phyloP scores from a whole-genome alignment of 2,113 vertebrate genomes.

The Diphyllodes magnificus region DNA sequence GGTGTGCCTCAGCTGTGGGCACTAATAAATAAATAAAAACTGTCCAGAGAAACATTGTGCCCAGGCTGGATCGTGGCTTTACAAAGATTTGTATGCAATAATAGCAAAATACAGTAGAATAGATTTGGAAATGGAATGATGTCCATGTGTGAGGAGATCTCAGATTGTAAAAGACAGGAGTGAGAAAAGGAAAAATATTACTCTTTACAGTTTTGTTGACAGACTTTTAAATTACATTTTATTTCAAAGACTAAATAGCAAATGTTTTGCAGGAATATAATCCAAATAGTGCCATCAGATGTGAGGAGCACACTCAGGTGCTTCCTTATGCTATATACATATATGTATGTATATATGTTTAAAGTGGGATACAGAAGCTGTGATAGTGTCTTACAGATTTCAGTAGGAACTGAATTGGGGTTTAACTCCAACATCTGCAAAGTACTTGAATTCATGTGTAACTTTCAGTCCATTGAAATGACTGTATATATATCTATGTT shows the following conservation, averaged over 20 bases:
- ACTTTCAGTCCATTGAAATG: neutral
- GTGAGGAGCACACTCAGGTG: neutral
- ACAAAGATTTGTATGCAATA: neutral
- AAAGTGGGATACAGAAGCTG: neutral
- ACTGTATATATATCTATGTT: neutral
- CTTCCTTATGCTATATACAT: neutral
- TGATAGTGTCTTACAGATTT: neutral
- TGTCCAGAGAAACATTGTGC: neutral
- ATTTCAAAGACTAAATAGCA: neutral
- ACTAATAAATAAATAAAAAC: neutral
- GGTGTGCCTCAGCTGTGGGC: neutral
- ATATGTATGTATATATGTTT: neutral
- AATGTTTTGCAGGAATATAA: neutral
- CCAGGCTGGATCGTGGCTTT: neutral
- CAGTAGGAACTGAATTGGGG: neutral
- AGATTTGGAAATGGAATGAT: neutral
- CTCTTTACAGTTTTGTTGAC: neutral
- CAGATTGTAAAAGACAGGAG: neutral
- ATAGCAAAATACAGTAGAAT: neutral
- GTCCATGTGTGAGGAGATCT: neutral
- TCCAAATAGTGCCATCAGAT: neutral
- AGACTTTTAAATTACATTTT: neutral
- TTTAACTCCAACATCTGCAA: neutral
- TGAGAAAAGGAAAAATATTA: neutral
- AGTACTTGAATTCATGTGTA: neutral